phyloP scores from a whole-genome alignment of 1,140 invertebrate genomes.

The Drosophila sturtevanti region DNA sequence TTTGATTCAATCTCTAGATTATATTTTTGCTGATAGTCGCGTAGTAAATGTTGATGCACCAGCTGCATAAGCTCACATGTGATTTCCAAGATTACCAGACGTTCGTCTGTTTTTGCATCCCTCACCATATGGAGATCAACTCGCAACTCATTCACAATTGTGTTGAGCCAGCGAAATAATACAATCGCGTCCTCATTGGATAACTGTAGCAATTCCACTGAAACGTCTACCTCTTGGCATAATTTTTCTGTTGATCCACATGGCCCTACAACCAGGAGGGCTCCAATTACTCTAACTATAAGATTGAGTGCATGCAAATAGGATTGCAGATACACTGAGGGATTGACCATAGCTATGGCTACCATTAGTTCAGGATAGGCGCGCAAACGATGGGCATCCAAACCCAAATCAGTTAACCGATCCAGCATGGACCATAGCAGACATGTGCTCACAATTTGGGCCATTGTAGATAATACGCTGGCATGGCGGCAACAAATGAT shows the following conservation, averaged over 20 bases:
- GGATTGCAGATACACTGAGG: constrained; percentile 38
- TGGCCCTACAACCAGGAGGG: constrained; percentile 36
- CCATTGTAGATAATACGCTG: constrained; percentile 50
- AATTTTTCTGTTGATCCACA: constrained; percentile 33
- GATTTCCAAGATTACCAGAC: constrained; percentile 44
- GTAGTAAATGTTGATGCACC: constrained; percentile 17
- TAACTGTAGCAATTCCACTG: constrained; percentile 31
- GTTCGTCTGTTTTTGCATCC: constrained; percentile 35
- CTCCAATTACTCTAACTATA: constrained; percentile 45
- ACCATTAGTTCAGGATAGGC: constrained; percentile 38
- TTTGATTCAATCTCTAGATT: constrained; percentile 8
- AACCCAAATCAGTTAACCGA: constrained; percentile 43
- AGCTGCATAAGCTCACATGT: constrained; percentile 45
- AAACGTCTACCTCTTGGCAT: constrained; percentile 41
- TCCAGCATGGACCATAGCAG: constrained; percentile 57
- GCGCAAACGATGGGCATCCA: constrained; percentile 39
- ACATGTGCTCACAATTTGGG: constrained; percentile 47
- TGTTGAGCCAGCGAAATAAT: constrained; percentile 58
- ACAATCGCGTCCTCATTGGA: constrained; percentile 36
- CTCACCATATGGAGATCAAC: constrained; percentile 26
- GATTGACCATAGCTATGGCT: constrained; percentile 54
- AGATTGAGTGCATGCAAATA: constrained; percentile 56
- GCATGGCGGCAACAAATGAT: constrained; percentile 51
- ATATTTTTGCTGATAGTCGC: constrained; percentile 3
- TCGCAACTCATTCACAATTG: constrained; percentile 45